Base-by-base conservation (phyloP, 2,888 invertebrate genomes). In the Anoncus sp. region DNA sequence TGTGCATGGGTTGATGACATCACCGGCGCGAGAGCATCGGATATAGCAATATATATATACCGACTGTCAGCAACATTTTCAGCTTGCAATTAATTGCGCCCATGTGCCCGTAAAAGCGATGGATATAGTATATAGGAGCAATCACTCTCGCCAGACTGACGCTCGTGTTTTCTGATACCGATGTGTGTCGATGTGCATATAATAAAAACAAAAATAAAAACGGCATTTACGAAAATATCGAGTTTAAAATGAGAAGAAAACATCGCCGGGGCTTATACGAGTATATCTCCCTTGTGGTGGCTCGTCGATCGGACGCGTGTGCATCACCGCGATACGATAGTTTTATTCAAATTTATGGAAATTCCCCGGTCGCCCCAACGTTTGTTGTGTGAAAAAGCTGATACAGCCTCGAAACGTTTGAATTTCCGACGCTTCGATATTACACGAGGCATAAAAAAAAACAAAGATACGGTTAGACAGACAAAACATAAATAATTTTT, bases 301-400 rank as follows among this genome's bases (percentile, higher is more conserved):
- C n/a, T 35, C 51, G 59, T 43, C 72, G 55, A 60, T 67, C 55
- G 45, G 10, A 67, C 67, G 67, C 62, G 67, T 70, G 75, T 76
- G 71, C 71, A 62, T 76, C 72, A 67, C 70, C 62, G 43, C 63
- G 77, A 73, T 77, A 73, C 62, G 51, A 72, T 67, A 72, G 57
- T 77, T 77, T 69, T 69, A 77, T 77, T 73, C 77, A 77, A 77
- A 77, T 77, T 73, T 73, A 73, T 77, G 77, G 67, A 65, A 76
- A 77, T 73, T 75, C 47, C 38, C 55, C 16, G 27, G 27, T n/a
- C n/a, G 35, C 24, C 35, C 40, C 53, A 62, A 20, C 55, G 62
- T 40, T 38, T 40, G 55, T n/a, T 59, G 31, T 35, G 66, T 43
- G 45, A 62, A 69, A 62, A 62, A 47, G 53, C 38, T 57, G 62